Conservation (phyloP, 2,797 vertebrate genomes). For the Arnoldichthys spilopterus region DNA sequence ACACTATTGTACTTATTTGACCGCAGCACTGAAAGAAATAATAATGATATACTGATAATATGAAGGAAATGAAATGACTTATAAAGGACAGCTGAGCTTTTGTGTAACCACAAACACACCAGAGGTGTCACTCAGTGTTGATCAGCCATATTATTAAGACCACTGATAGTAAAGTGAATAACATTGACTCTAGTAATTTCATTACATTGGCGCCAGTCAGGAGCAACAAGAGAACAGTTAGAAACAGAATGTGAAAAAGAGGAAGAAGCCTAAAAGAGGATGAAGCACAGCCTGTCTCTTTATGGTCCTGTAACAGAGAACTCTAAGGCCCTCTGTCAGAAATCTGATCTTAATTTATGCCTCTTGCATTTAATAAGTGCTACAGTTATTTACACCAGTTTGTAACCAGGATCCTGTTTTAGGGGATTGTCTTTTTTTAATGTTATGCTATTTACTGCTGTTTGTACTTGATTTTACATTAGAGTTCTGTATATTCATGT, state of each 20-base stretch:
- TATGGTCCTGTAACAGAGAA: background rate
- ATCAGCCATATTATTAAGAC: background rate
- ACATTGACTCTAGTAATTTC: too few relatives aligned
- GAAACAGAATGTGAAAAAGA: background rate
- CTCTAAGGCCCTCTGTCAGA: background rate
- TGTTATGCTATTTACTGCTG: background rate
- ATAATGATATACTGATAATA: too few relatives aligned
- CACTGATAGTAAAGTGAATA: too few relatives aligned
- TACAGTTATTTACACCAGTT: background rate
- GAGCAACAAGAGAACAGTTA: background rate
- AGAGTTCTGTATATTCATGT: background rate
- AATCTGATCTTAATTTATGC: background rate
- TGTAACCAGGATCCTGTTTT: background rate
- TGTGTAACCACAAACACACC: background rate
- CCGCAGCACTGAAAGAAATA: background rate
- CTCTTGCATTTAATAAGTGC: background rate
- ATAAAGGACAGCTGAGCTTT: background rate
- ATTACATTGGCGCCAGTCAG: background rate
- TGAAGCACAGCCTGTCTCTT: background rate
- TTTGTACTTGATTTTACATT: background rate
- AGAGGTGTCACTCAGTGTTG: background rate
- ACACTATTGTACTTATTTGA: background rate
- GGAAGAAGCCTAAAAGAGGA: background rate
- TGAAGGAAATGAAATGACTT: background rate
- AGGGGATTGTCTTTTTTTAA: background rate